Evolutionary conservation across 2,888 invertebrate genomes (phyloP).

Genomic region (Azorinus chamasolen): DNA sequence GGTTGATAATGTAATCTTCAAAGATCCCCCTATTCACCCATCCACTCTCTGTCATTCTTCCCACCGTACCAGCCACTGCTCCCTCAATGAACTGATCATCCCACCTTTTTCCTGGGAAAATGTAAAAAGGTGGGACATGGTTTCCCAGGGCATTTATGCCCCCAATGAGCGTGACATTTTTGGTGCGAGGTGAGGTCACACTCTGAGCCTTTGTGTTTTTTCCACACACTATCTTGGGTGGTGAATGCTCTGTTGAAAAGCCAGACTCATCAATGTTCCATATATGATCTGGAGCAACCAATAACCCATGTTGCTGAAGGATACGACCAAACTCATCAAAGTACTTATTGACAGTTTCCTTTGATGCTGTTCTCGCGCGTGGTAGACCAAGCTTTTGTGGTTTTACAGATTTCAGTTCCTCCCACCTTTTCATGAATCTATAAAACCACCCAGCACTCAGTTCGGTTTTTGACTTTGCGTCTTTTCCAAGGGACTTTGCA

Average conservation of each 20-base stretch:
- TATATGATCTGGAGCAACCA: conserved; percentile 31
- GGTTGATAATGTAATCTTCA: conserved; percentile 44
- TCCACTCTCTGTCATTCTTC: conserved; percentile 46
- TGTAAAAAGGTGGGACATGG: conserved; percentile 50
- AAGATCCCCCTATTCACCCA: conserved; percentile 52
- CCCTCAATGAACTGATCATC: conserved; percentile 33
- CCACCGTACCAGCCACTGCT: conserved; percentile 35
- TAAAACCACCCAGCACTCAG: conserved; percentile 48
- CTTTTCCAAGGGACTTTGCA: conserved; percentile 25
- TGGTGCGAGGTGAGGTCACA: conserved; percentile 35
- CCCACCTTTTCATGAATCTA: conserved; percentile 46
- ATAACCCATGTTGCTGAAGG: conserved; percentile 14
- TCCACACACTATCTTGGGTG: conserved; percentile 43
- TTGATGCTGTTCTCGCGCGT: conserved; percentile 40
- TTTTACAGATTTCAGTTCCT: conserved; percentile 34
- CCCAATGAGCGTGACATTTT: conserved; percentile 44
- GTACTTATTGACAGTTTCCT: conserved; percentile 32
- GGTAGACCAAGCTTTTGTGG: conserved; percentile 33
- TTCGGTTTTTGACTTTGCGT: conserved; percentile 13
- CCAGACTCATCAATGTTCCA: conserved; percentile 60
- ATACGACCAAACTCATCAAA: conserved; percentile 29
- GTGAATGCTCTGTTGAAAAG: conserved; percentile 43
- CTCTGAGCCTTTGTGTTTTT: conserved; percentile 26
- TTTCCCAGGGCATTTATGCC: conserved; percentile 45
- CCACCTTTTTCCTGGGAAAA: conserved; percentile 58